Evolutionary conservation across 1,140 invertebrate species (phyloP), one percentile per base, ranked within the genome.

Genomic region (Asobara japonica): DNA sequence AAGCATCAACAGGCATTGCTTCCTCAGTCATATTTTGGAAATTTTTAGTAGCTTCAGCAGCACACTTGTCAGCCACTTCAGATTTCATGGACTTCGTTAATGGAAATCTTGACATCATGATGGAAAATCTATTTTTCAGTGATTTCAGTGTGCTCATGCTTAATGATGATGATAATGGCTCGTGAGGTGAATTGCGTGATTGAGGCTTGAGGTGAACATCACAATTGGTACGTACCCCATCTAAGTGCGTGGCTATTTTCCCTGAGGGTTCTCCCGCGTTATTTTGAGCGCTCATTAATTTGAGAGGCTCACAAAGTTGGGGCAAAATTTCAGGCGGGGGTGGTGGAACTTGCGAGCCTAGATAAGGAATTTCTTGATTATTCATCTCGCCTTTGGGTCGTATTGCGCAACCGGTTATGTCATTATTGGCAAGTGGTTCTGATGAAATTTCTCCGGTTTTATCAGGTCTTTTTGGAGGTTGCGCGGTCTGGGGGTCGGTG

Each of bases 41-140:
- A 62, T 36, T 61, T 25, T 38, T 69, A 62, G 20, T 69, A 18
- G 41, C 18, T 16, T 13, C 41, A 11, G 6, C 18, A 11, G 7
- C 65, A 25, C 16, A 10, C 25, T 67, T 56, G 16, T 48, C 38
- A 22, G 62, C 25, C 8, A 62, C n/a, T 33, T 20, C 62, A 25
- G 41, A 27, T 62, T 64, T 74, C 31, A 65, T 36, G 22, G 73
- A 71, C 22, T 71, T 74, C 5, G 73, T 68, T 45, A 74, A 29
- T 13, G 73, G 74, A 25, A 75, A 41, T 70, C 68, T 75, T n/a
- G 74, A 71, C 45, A 75, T 75, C 74, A 75, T 75, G n/a, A 29
- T 75, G 10, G 74, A 51, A 25, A 75, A 75, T 64, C 51, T 68
- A 45, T 33, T 72, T 70, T 69, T 75, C 6, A 75, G 30, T 48